Conservation (phyloP, 2,888 invertebrate species). For the Drosophila engyochracea region DNA sequence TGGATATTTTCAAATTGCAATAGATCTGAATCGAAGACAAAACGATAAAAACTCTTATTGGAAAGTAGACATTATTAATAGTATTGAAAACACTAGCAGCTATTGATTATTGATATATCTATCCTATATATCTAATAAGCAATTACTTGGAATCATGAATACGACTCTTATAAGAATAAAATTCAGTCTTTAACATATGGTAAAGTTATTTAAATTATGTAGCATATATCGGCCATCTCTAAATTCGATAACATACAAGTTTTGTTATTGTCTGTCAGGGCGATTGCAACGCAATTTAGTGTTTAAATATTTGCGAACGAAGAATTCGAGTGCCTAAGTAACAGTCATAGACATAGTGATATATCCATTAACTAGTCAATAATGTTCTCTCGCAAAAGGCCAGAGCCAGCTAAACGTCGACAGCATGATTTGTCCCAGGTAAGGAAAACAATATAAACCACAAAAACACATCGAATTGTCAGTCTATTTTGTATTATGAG, state of each 20-base stretch:
- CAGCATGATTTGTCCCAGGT: slow-evolving; percentile 84
- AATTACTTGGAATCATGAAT: neutral
- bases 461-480: slow-evolving; percentile 2
- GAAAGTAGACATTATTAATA: neutral
- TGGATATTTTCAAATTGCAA: neutral
- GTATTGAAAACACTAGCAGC: neutral
- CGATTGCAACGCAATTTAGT: slow-evolving; percentile 55
- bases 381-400: slow-evolving; percentile 83
- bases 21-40: neutral
- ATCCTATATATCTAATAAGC: neutral
- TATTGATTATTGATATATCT: neutral
- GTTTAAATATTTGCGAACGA: slow-evolving; percentile 22
- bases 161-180: neutral
- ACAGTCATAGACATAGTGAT: slow-evolving; percentile 18
- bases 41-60: neutral
- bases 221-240: slow-evolving; percentile 14
- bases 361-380: slow-evolving; percentile 15
- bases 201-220: slow-evolving; percentile 2
- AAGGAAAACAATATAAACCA: slow-evolving; percentile 18
- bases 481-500: slow-evolving; percentile 62
- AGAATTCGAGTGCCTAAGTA: slow-evolving; percentile 26
- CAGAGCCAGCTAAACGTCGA: slow-evolving; percentile 79
- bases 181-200: neutral
- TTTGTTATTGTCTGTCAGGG: slow-evolving; percentile 38
- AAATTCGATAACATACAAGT: slow-evolving; percentile 39